Conservation (phyloP, 2,888 invertebrate species). For the Bellardia pandia region DNA sequence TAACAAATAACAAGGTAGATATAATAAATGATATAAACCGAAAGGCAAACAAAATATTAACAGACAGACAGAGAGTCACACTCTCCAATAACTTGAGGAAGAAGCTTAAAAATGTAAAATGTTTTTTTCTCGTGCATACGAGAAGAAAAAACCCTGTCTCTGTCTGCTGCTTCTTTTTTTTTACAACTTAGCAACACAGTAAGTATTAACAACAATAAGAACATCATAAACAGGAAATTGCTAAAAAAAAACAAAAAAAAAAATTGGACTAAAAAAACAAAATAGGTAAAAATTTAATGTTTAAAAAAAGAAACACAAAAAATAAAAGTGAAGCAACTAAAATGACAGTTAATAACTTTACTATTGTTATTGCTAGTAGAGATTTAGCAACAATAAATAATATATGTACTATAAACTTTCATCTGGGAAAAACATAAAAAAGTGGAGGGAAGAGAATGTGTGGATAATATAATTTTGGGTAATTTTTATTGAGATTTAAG, state of each 20-base stretch:
- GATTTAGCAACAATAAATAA: no score
- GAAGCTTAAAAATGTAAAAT: background rate
- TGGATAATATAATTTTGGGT: no score
- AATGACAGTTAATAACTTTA: no score
- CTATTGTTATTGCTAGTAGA: no score
- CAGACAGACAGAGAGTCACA: background rate
- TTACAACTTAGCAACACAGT: conserved; percentile 32
- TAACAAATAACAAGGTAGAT: conserved; percentile 33
- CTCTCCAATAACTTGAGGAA: background rate
- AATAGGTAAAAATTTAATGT: background rate
- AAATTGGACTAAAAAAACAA: no score
- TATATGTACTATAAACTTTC: no score
- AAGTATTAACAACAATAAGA: background rate
- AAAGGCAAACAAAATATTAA: background rate
- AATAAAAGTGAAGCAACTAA: no score
- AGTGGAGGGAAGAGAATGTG: no score
- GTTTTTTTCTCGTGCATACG: background rate
- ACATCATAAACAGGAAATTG: conserved; percentile 48
- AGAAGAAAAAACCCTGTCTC: background rate
- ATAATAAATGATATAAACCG: background rate
- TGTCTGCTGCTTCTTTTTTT: background rate
- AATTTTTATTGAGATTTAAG: no score
- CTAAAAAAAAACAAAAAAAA: background rate
- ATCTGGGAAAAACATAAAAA: no score
- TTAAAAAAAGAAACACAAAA: background rate